Base-by-base conservation (phyloP, 2,113 vertebrate species). In the Oncorhynchus kisutch region DNA sequence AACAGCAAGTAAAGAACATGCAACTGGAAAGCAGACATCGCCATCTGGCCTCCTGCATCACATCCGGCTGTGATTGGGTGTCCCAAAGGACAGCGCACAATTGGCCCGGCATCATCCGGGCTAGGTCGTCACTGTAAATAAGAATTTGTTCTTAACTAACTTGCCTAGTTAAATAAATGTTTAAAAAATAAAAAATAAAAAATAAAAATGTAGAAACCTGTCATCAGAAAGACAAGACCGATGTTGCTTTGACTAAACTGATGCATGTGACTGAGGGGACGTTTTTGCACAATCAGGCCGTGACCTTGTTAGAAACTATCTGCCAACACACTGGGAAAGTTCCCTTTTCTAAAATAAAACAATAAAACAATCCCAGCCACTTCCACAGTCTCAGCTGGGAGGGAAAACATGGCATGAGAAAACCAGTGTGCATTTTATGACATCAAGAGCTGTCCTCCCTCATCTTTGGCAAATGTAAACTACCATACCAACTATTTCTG, bases 391-490 rank as follows among this genome's bases (percentile, higher is more conserved):
- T 27, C 68, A 69, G 20, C 45, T 67, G 45, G 27, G 45, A 34
- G 71, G 71, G 74, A 79, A 85, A 85, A 20, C 66, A 71, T 22
- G 24, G 34, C 79, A 83, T 84, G 27, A 27, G 27, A 27, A 27
- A 27, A 27, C 16, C 78, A 60, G 31, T 62, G 78, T 54, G 34
- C 51, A 68, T 7, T 64, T 22, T 27, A 39, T 9, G 29, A n/a
- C 25, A 31, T 45, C 74, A 54, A 16, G n/a, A 64, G 27, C 29
- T 51, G 65, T 31, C 6, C 22, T 60, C 60, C 31, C 76, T 87
- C 87, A 87, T 91, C 88, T 59, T 7, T 4, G 60, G 18, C 62
- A 85, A 79, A 87, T 62, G 31, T 78, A 86, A 88, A 88, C 78
- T 75, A 54, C 2, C 25, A 27, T 20, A 24, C 45, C 16, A 16